These are phyloP conservation scores for Ptilodon capucinus DNA, from an alignment of 2,888 invertebrate species.

Conservation along the genomic window DNA sequence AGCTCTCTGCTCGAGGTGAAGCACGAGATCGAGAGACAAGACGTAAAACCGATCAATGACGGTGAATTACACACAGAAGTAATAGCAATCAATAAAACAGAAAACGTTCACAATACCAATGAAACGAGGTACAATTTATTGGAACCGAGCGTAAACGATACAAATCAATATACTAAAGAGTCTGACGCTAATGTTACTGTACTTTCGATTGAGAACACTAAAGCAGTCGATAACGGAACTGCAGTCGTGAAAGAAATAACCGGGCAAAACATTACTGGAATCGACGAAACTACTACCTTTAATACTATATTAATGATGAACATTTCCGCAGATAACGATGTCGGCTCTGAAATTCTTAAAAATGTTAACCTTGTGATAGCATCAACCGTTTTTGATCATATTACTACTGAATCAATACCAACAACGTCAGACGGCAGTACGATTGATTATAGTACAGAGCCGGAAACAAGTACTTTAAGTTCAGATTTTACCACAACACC, in stretches of 20 bases:
- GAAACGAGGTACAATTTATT: not conserved
- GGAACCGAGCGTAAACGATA: conserved; percentile 1
- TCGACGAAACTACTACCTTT: not conserved
- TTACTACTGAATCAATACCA: not conserved
- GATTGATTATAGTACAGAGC: not conserved
- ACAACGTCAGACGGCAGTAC: not conserved
- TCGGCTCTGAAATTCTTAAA: not conserved
- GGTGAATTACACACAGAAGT: conserved; percentile 11
- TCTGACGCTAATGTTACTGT: not conserved
- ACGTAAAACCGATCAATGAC: conserved; percentile 15
- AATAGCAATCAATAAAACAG: conserved; percentile 8
- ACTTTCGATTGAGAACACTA: not conserved
- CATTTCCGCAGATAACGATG: not conserved
- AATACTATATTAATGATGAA: not conserved
- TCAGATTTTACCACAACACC: not conserved
- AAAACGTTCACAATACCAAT: not conserved
- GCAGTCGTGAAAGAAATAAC: not conserved
- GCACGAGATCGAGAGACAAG: conserved; percentile 34
- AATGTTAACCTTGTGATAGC: not conserved
- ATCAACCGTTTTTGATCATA: not conserved
- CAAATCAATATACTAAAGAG: not conserved
- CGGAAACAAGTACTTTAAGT: not conserved
- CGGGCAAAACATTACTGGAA: not conserved
- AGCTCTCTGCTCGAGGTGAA: conserved; percentile 45
- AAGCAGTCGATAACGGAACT: not conserved